A percentile compares a stretch with the other conserved stretches of the same genome.
These are phyloP conservation scores for Leucoraja erinaceus DNA, from an alignment of 2,113 vertebrate genomes.

Conservation along the genomic window DNA sequence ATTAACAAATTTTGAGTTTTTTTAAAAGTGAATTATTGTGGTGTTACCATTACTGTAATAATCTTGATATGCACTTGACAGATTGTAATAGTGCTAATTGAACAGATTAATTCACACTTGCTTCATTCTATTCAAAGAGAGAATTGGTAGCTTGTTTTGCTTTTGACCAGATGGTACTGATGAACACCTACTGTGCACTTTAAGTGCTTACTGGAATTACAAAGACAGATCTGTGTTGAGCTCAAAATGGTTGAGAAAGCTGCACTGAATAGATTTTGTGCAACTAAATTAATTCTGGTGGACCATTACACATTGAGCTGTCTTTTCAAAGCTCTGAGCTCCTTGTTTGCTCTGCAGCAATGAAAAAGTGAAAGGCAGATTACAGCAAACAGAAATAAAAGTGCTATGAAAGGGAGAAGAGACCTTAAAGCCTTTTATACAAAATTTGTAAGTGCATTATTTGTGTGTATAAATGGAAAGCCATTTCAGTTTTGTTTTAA, in stretches of 20 bases:
- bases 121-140: conserved; percentile 76
- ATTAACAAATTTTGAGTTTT: conserved; percentile 30
- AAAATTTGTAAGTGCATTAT: conserved; percentile 74
- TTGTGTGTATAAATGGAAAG: conserved; percentile 74
- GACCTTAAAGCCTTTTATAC: conserved; percentile 77
- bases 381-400: conserved; percentile 78
- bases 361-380: conserved; percentile 81
- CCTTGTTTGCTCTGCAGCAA: conserved; percentile 80
- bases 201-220: conserved; percentile 99
- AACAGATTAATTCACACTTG: conserved; percentile 94
- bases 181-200: conserved; percentile 99
- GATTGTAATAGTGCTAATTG: conserved; percentile 99
- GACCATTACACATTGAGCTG: conserved; percentile 74
- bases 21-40: conserved; percentile 70
- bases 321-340: conserved; percentile 76
- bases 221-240: conserved; percentile 84
- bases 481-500: conserved; percentile 70
- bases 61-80: conserved; percentile 85
- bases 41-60: conserved; percentile 88
- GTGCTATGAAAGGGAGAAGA: conserved; percentile 73
- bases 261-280: conserved; percentile 75
- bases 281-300: conserved; percentile 81
- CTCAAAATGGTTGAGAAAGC: conserved; percentile 70
- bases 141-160: conserved; percentile 81
- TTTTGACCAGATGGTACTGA: conserved; percentile 99